phyloP scores from a whole-genome alignment of 2,113 vertebrate species.

The Pluvianellus socialis region DNA sequence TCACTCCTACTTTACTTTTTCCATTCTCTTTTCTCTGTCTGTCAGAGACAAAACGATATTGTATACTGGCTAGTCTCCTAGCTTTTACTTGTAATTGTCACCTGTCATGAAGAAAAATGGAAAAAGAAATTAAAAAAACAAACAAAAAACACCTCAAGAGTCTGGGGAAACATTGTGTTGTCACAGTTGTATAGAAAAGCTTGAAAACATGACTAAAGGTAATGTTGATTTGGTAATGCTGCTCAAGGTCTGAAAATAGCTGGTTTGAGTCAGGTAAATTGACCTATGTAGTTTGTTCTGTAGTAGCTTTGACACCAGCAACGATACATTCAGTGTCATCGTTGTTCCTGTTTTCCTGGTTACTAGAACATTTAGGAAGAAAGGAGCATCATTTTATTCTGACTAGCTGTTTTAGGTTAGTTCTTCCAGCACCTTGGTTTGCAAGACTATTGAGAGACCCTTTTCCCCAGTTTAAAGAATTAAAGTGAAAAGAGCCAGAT shows the following conservation, averaged over 20 bases:
- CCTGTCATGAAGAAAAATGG: neutral
- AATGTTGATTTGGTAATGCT: neutral
- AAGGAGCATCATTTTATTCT: neutral
- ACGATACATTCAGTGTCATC: neutral
- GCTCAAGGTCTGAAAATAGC: neutral
- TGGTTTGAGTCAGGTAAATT: neutral
- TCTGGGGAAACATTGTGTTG: neutral
- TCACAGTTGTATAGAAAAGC: neutral
- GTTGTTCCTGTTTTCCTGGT: neutral
- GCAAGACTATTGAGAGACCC: neutral
- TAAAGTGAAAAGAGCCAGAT: neutral
- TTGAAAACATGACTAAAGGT: neutral
- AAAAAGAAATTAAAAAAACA: neutral
- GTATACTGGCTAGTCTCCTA: neutral
- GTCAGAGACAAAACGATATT: neutral
- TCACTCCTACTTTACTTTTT: neutral
- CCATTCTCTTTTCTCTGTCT: neutral
- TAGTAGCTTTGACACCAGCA: neutral
- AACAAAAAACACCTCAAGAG: neutral
- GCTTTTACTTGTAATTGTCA: neutral
- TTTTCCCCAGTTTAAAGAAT: neutral
- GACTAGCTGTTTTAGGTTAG: neutral
- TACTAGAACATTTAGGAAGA: neutral
- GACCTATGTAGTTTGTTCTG: neutral
- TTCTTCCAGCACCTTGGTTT: neutral